Conservation (phyloP, 2,888 invertebrate species). For the Tromatobia lineatoria region DNA sequence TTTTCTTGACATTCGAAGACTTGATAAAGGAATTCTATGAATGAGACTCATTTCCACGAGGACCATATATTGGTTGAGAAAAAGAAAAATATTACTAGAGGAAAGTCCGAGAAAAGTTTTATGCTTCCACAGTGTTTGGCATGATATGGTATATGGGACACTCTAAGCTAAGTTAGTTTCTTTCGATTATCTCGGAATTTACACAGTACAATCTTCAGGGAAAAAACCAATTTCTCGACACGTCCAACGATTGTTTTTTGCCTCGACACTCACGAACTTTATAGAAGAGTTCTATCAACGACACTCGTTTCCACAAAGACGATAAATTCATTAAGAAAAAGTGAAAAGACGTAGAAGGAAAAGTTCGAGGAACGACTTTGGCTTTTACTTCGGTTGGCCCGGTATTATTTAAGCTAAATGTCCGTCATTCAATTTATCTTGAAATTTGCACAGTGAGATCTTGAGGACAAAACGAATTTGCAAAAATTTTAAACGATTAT, state of each 20-base stretch:
- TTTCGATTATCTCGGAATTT: too few species aligned
- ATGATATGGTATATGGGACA: too few species aligned
- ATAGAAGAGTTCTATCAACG: constrained; percentile 28
- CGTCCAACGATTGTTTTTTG: not conserved
- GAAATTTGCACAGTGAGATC: not conserved
- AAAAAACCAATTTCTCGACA: too few species aligned
- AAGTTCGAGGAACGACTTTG: constrained; percentile 2
- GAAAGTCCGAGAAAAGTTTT: too few species aligned
- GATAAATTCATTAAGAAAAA: constrained; percentile 20
- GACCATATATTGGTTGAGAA: too few species aligned
- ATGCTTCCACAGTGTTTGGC: too few species aligned
- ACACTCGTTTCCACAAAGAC: constrained; percentile 24
- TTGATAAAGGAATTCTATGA: too few species aligned
- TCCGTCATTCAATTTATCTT: not conserved
- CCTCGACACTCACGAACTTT: not conserved
- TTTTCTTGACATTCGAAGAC: too few species aligned
- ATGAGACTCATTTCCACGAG: too few species aligned
- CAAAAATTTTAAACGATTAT: not conserved
- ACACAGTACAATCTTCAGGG: too few species aligned
- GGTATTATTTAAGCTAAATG: not conserved
- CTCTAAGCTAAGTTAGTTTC: too few species aligned
- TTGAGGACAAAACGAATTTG: not conserved
- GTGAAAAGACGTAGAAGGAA: not conserved
- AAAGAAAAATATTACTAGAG: too few species aligned
- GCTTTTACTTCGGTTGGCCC: not conserved